These are phyloP conservation scores for Neelides folsomi DNA, from an alignment of 2,888 invertebrate genomes.

Conservation along the genomic window DNA sequence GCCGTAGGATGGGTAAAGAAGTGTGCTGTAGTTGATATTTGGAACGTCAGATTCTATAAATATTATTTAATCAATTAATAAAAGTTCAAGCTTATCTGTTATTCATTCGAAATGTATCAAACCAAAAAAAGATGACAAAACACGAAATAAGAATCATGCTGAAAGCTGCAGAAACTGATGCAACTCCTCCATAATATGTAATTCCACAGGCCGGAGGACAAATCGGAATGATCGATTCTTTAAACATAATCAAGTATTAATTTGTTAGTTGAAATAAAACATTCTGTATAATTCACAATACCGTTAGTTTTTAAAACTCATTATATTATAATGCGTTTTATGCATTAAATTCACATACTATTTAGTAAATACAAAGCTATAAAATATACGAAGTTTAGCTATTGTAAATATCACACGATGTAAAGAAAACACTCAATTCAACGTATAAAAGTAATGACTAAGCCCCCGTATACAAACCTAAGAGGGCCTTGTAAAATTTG, in stretches of 20 bases:
- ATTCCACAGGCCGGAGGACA: slow-evolving; percentile 84
- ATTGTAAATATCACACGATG: no score
- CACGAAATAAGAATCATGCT: slow-evolving; percentile 26
- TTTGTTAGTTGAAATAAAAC: not conserved
- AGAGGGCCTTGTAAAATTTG: no score
- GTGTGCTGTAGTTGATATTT: slow-evolving; percentile 19
- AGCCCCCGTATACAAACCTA: no score
- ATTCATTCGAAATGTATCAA: slow-evolving; percentile 4
- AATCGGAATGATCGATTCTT: slow-evolving; percentile 80
- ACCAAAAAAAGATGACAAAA: slow-evolving; percentile 25
- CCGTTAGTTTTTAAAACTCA: not conserved
- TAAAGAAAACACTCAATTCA: no score
- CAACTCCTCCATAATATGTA: slow-evolving; percentile 46
- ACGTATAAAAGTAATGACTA: no score
- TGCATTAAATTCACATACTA: no score
- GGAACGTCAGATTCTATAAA: slow-evolving; percentile 21
- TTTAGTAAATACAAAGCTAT: not conserved
- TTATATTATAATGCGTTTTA: not conserved
- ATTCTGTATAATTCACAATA: not conserved
- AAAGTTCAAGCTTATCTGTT: not conserved
- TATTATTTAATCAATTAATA: not conserved
- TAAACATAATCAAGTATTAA: slow-evolving; percentile 33
- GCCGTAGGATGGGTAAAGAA: slow-evolving; percentile 11
- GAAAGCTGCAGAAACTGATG: slow-evolving; percentile 30
- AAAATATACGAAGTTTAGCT: no score